Conservation (phyloP, 2,113 vertebrate species). For the Syrmaticus mikado region DNA sequence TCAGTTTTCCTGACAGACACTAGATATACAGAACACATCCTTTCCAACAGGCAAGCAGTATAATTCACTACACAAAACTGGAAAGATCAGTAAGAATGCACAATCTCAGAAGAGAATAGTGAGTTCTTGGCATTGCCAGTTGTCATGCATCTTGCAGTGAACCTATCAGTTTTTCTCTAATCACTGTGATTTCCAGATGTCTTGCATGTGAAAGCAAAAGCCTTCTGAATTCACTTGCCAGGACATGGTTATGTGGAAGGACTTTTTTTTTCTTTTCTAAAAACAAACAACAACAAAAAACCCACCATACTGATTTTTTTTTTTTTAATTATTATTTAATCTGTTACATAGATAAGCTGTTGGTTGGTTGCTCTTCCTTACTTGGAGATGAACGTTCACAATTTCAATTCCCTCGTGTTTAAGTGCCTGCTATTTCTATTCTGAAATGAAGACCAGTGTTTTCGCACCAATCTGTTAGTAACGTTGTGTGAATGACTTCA, state of each 20-base stretch:
- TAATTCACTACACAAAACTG: not conserved
- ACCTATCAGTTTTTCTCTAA: not conserved
- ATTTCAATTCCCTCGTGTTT: not conserved
- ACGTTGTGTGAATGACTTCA: not conserved
- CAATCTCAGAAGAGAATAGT: not conserved
- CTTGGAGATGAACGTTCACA: not conserved
- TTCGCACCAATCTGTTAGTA: not conserved
- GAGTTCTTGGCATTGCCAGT: not conserved
- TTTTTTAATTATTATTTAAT: not conserved
- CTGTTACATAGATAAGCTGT: not conserved
- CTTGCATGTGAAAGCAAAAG: not conserved
- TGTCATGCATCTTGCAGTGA: not conserved
- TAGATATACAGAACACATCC: not conserved
- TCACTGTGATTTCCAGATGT: rapidly evolving
- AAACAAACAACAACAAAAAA: too few species aligned
- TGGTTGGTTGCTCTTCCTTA: not conserved
- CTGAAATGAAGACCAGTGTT: rapidly evolving
- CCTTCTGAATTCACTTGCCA: not conserved
- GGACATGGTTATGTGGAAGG: not conserved
- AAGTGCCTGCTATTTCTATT: not conserved
- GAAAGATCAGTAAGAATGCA: not conserved
- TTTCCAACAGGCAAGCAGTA: not conserved
- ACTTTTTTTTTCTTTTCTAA: not conserved
- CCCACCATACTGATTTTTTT: too few species aligned
- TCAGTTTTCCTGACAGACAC: not conserved